Base-by-base conservation (phyloP, 1,140 invertebrate species). In the Cotesia typhae region DNA sequence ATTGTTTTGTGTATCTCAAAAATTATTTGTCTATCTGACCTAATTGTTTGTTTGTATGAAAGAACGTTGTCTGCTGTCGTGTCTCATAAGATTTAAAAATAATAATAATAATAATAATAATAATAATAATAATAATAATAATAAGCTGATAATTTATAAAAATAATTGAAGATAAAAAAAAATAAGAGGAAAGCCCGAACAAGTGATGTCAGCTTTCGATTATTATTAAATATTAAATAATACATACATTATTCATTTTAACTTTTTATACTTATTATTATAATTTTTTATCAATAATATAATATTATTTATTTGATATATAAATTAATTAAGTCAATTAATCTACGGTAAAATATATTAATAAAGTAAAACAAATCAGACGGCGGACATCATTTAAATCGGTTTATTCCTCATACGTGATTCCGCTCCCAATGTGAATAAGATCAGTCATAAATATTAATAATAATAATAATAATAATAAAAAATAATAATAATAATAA, bases 301-400 rank as follows among this genome's bases (percentile, higher is more conserved):
- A 47, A 47, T 47, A 47, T 10, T 47, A 47, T 47, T 47, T 6
- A 47, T 47, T 47, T 47, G 41, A 47, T 47, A 47, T 47, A 47
- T 47, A 47, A 47, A 47, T 47, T 47, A 47, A 47, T 47, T 47
- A 47, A 47, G 41, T 47, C 41, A 47, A 47, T 47, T 47, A 47
- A 28, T 28, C 28, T 28, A 28, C 28, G 28, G 28, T 28, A 28
- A 47, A 47, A 10, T 47, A 47, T 47, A 47, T 7, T 2, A 47
- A 47, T 47, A 47, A 9, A 47, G 10, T 47, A 47, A 9, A 47
- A 47, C 6, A 47, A 47, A 47, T 47, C 41, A 47, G 20, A 51
- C 71, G 77, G 75, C 75, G 78, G 71, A 77, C 76, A 75, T 77
- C 76, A 81, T 76, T 79, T 72, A 78, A 79, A 81, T 79, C 70